Base-by-base conservation (phyloP, 2,888 invertebrate species). In the Drosophila pseudotalamancana region DNA sequence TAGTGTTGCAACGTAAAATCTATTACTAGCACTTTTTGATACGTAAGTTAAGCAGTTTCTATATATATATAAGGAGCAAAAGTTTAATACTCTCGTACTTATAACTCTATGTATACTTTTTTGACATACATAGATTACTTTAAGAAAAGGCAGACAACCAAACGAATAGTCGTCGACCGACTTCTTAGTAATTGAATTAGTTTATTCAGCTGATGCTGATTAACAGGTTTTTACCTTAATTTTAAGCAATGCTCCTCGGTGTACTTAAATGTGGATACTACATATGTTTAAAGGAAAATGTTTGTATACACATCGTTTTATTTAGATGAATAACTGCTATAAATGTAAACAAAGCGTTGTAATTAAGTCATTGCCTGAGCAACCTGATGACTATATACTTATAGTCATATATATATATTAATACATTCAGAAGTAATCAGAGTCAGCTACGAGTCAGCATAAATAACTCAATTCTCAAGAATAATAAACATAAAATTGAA, bases 161-260 rank as follows among this genome's bases (percentile, higher is more conserved):
- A 63, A 48, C 37, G 45, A 72, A 64, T 34, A 19, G 34, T 11
- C 29, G 34, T 31, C 67, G 71, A 67, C 67, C 73, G 23, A 72
- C 67, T 72, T 71, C 73, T 53, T 34, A n/a, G 39, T 45, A 61
- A 49, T 53, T 61, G 48, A 61, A 53, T 66, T 55, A 72, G 54
- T 61, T 72, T 61, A 50, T 60, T 67, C 48, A 51, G 55, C 35
- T 46, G 40, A 29, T 40, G 27, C 40, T 29, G 32, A 19, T 34
- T 53, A 66, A 71, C 71, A 31, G 67, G 73, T 71, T 71, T 70
- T 49, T 32, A 56, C 57, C 72, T 72, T 72, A 65, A 51, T 65
- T 65, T 53, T 59, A 18, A 27, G 34, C 43, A 59, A 59, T 23
- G 29, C 16, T 25, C 32, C 25, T 27, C 12, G 14, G 34, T 9